phyloP scores from a whole-genome alignment of 2,113 vertebrate species.

The Cairina moschata region DNA sequence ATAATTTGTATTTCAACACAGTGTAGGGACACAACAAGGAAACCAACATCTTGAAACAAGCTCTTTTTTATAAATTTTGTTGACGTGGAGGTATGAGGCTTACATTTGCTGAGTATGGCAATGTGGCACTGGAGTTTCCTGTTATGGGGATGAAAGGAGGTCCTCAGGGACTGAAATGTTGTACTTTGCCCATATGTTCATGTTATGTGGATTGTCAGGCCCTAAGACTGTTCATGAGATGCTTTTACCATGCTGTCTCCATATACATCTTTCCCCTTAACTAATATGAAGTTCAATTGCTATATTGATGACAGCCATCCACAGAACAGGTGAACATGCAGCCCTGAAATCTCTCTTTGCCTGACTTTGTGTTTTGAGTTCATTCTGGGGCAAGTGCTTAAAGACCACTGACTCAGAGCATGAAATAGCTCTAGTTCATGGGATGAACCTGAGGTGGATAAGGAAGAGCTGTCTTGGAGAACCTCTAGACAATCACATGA shows the following conservation, averaged over 20 bases:
- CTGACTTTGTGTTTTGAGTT: neutral
- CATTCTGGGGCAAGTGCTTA: neutral
- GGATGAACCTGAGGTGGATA: neutral
- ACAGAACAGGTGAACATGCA: neutral
- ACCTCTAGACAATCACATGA: neutral
- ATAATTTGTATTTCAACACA: neutral
- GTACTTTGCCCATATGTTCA: neutral
- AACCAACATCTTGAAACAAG: neutral
- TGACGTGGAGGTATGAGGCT: neutral
- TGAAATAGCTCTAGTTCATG: neutral
- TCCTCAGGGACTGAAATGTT: neutral
- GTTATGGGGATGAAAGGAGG: neutral
- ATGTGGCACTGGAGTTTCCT: neutral
- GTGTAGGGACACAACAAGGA: neutral
- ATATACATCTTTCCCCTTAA: neutral
- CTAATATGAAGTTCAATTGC: neutral
- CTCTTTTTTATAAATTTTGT: neutral
- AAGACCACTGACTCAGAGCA: neutral
- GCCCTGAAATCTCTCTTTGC: neutral
- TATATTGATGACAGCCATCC: neutral
- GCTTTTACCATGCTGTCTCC: neutral
- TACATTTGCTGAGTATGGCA: neutral
- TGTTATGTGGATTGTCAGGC: fast-evolving
- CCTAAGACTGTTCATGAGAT: neutral
- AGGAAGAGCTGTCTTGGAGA: neutral